Evolutionary conservation across 2,888 invertebrate species (phyloP), one percentile per base, ranked within the genome.

Genomic region (Scaptomyza cyrtandrae): DNA sequence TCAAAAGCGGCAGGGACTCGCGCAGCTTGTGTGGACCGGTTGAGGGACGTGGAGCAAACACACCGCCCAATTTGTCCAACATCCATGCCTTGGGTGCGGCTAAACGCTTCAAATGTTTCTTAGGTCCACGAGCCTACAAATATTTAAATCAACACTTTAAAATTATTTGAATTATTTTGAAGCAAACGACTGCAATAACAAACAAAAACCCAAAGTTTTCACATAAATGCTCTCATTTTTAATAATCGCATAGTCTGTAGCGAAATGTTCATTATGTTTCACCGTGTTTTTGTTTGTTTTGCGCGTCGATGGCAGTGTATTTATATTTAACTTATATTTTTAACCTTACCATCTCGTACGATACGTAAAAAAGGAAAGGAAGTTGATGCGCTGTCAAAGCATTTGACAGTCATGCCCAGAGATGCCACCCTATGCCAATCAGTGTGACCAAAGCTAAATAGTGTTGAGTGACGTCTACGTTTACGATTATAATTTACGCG

Each of bases 81-180:
- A 99, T 99, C 99, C 99, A 99, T 96, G 99, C 98, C 93, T 98
- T 99, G 11, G 99, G 99, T 68, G 99, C 99, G 93, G 97, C 96
- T 91, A 99, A 95, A 93, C 99, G 98, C 96, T 99, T 99, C 95
- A 99, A 95, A 94, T 99, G 99, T 94, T 99, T 99, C 93, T 98
- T 99, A 49, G 98, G 99, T 93, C 99, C 99, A 93, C 99, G 97
- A 93, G 97, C 98, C 98, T 97, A 92, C 16, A 93, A 92, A 77
- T 76, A 31, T 10, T 0, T 7, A 24, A 41, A 29, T 16, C 5
- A 54, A 13, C 37, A 61, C 31, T 53, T 52, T 37, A 3, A 39
- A 39, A 57, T 67, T 24, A 60, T 33, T 54, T 7, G 0, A 24
- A 44, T 5, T 45, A 6, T 14, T n/a, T 52, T 35, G 10, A 14